These are phyloP conservation scores for Paraplagusia blochii DNA, from an alignment of 2,113 vertebrate species.

Conservation along the genomic window DNA sequence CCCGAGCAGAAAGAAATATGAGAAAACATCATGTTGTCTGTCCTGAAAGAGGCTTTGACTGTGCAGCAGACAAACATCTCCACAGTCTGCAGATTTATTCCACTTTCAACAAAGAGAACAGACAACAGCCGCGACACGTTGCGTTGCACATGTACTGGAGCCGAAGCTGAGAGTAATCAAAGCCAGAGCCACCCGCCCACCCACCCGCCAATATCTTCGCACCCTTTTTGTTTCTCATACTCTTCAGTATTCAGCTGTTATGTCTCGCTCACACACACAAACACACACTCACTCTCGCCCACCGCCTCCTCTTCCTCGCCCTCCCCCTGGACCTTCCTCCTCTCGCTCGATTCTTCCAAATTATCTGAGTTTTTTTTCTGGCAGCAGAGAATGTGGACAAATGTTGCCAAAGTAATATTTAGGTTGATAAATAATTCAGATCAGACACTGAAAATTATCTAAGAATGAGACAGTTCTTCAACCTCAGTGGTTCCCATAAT, in stretches of 20 bases:
- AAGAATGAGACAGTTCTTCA: not conserved
- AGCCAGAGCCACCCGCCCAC: conserved; percentile 55
- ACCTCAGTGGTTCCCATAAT: no score
- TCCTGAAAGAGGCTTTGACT: not conserved
- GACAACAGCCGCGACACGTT: not conserved
- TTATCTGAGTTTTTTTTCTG: conserved; percentile 33
- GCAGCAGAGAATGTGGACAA: conserved; percentile 10
- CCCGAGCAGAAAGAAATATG: no score
- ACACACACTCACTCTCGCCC: no score
- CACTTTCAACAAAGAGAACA: not conserved
- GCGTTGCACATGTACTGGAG: conserved; percentile 39
- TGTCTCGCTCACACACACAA: conserved; percentile 25
- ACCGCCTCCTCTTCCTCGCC: not conserved
- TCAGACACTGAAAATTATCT: not conserved
- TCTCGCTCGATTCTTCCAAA: conserved; percentile 14
- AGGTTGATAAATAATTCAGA: not conserved
- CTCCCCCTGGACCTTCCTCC: conserved; percentile 17
- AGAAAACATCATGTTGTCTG: no score
- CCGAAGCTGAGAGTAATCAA: conserved; percentile 38
- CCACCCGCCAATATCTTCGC: conserved; percentile 44
- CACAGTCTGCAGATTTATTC: not conserved
- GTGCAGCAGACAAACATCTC: not conserved
- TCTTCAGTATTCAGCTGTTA: conserved; percentile 43
- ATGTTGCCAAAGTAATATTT: conserved; percentile 9
- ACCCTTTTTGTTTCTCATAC: conserved; percentile 62